These are phyloP conservation scores for Tetranychus urticae DNA, from an alignment of 1,140 invertebrate genomes.

Conservation along the genomic window DNA sequence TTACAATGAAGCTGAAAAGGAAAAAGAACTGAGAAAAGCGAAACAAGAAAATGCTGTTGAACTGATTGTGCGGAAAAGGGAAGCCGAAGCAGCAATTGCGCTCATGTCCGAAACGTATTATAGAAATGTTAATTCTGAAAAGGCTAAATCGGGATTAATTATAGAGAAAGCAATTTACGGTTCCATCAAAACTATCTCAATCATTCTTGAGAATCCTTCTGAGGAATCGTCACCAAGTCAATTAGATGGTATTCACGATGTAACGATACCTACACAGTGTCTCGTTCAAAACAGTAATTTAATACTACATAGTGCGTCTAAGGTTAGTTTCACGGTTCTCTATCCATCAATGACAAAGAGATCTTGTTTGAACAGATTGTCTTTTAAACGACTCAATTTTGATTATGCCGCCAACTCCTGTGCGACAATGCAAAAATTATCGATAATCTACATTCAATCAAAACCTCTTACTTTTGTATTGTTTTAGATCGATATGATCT, in stretches of 20 bases:
- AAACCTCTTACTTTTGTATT: background rate
- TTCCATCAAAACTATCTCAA: background rate
- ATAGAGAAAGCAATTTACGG: conserved; percentile 57
- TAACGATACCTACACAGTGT: conserved; percentile 75
- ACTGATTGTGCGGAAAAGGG: conserved; percentile 46
- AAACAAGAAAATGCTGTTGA: conserved; percentile 27
- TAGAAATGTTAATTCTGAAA: conserved; percentile 46
- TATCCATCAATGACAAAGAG: too few relatives aligned
- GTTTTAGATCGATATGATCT: too few relatives aligned
- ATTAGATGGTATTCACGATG: conserved; percentile 48
- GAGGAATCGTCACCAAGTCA: background rate
- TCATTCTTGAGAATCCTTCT: background rate
- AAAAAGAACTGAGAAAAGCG: conserved; percentile 25
- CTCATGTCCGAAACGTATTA: conserved; percentile 58
- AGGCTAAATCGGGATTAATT: conserved; percentile 43
- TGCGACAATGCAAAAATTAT: too few relatives aligned
- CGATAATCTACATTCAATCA: too few relatives aligned
- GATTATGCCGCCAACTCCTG: too few relatives aligned
- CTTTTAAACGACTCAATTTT: too few relatives aligned
- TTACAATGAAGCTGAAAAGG: conserved; percentile 45
- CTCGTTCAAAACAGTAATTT: conserved; percentile 72
- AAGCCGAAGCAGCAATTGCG: conserved; percentile 58
- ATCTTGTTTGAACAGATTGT: too few relatives aligned
- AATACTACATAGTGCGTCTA: conserved; percentile 54
- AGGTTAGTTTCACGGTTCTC: conserved; percentile 30